Percentiles rank a stretch among this genome's conserved stretches.
Conservation (phyloP, 1,140 invertebrate genomes). For the Drusus annulatus region DNA sequence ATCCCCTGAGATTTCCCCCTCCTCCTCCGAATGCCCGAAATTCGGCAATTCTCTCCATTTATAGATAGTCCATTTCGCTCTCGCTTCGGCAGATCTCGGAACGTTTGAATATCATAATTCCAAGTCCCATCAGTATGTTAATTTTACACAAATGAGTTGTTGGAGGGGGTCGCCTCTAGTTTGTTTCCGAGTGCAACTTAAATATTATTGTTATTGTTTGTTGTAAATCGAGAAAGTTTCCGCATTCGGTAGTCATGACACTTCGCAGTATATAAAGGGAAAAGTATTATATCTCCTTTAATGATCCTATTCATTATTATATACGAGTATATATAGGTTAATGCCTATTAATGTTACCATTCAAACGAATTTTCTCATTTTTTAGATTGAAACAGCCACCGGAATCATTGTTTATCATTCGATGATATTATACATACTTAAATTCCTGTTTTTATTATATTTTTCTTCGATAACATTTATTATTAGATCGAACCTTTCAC, state of each 20-base stretch:
- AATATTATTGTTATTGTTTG: conserved; percentile 24
- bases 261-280: neutral
- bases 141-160: conserved; percentile 24
- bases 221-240: conserved; percentile 17
- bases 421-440: no score
- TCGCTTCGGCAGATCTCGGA: conserved; percentile 8
- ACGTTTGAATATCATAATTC: conserved; percentile 25
- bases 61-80: conserved; percentile 25
- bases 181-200: conserved; percentile 31
- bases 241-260: conserved; percentile 25
- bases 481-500: no score
- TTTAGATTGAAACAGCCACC: no score
- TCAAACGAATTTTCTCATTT: no score
- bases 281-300: no score
- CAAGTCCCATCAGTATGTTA: conserved; percentile 30
- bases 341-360: no score
- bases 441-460: no score
- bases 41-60: conserved; percentile 15
- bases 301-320: no score
- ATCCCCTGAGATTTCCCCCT: neutral
- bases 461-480: no score
- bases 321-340: no score
- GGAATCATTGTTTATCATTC: no score
- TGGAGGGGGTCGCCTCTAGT: conserved; percentile 1
- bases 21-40: neutral